Percentiles rank a stretch among this genome's conserved stretches.
Evolutionary conservation across 2,113 vertebrate genomes (phyloP).

Genomic region (Arvicanthis niloticus): DNA sequence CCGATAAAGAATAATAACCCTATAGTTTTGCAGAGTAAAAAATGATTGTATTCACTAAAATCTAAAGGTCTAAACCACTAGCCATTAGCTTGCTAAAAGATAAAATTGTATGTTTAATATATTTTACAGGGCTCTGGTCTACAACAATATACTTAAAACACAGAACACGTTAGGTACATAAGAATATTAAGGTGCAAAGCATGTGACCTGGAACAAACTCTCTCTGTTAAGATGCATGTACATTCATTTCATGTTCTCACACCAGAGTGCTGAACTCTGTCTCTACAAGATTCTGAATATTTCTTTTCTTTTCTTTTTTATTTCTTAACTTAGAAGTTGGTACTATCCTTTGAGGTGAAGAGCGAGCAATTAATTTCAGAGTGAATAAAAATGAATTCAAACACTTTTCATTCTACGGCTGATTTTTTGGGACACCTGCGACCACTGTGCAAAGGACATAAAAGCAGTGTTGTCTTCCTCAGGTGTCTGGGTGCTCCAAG

Average conservation of each 20-base stretch:
- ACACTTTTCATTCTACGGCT: slow-evolving; percentile 19
- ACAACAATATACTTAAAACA: slow-evolving; percentile 25
- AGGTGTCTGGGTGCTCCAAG: slow-evolving; percentile 52
- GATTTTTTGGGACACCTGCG: slow-evolving; percentile 45
- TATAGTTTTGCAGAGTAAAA: background rate
- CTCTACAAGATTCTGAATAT: slow-evolving; percentile 28
- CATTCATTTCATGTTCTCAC: background rate
- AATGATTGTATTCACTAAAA: slow-evolving; percentile 16
- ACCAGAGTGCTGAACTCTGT: background rate
- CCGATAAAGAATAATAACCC: slow-evolving; percentile 1
- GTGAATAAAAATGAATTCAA: slow-evolving; percentile 33
- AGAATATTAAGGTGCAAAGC: slow-evolving; percentile 2
- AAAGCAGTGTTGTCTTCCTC: background rate
- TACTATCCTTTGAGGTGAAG: slow-evolving; percentile 9
- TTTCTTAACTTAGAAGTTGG: slow-evolving; percentile 47
- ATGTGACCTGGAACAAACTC: background rate
- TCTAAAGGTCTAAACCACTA: background rate
- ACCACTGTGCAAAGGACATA: background rate
- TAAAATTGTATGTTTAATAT: background rate
- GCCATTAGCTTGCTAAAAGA: slow-evolving; percentile 48
- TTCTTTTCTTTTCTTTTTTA: background rate
- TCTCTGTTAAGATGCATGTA: background rate
- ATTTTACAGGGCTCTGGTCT: slow-evolving; percentile 41
- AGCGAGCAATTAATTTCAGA: slow-evolving; percentile 42
- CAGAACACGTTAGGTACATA: slow-evolving; percentile 9